Conservation (phyloP, 1,140 invertebrate species). For the Scaptodrosophila lebanonensis region DNA sequence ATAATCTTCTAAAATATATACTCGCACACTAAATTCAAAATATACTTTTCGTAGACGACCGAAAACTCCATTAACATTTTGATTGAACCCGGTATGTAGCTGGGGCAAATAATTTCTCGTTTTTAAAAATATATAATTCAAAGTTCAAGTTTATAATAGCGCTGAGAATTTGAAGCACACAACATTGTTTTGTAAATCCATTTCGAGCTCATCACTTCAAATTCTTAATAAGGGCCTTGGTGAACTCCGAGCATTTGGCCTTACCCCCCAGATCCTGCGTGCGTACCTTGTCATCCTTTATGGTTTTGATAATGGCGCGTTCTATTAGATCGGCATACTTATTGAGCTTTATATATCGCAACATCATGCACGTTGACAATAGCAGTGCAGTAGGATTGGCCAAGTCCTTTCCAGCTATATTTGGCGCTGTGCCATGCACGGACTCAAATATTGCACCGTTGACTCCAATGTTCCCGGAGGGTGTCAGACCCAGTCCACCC, state of each 20-base stretch:
- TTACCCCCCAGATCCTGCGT: constrained; percentile 97
- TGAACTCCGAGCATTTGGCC: constrained; percentile 98
- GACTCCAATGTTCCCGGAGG: constrained; percentile 98
- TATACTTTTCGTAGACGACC: too few relatives aligned
- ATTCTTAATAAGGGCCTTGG: constrained; percentile 89
- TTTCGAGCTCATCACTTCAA: constrained; percentile 15
- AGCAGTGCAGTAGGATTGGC: constrained; percentile 99
- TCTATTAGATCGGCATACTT: constrained; percentile 92
- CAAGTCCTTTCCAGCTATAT: constrained; percentile 98
- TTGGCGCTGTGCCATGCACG: constrained; percentile 99
- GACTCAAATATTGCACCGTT: constrained; percentile 99
- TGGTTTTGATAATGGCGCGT: constrained; percentile 91
- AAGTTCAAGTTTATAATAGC: too few relatives aligned
- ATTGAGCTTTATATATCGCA: constrained; percentile 93
- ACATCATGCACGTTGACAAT: constrained; percentile 98
- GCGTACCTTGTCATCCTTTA: constrained; percentile 89
- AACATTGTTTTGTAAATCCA: too few relatives aligned
- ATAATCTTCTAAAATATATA: too few relatives aligned
- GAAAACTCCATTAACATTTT: too few relatives aligned
- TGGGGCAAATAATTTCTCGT: too few relatives aligned
- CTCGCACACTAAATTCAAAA: too few relatives aligned
- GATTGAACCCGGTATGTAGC: too few relatives aligned
- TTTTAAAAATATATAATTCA: too few relatives aligned
- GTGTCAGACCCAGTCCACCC: constrained; percentile 97
- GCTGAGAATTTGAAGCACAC: too few relatives aligned